Conservation (phyloP, 1,140 invertebrate genomes). For the Drosophila quadrilineata region DNA sequence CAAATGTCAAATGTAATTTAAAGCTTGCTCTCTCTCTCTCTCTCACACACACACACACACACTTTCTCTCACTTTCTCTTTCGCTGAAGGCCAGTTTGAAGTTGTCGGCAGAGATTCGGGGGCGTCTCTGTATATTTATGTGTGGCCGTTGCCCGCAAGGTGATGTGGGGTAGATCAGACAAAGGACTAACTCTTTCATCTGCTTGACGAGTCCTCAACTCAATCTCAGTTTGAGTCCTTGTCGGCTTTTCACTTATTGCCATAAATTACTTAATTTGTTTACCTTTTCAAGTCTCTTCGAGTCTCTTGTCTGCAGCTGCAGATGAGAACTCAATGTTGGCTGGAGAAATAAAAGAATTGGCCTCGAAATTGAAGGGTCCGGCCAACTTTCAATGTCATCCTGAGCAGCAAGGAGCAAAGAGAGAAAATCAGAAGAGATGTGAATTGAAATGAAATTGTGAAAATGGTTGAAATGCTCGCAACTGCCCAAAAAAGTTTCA, state of each 20-base stretch:
- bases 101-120: not conserved
- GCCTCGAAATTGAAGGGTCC: constrained; percentile 46
- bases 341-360: constrained; percentile 3
- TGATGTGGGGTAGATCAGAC: too few species aligned
- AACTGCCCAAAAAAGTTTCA: constrained; percentile 63
- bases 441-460: too few species aligned
- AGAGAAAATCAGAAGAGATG: not conserved
- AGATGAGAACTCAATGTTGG: not conserved
- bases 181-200: not conserved
- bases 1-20: constrained; percentile 23
- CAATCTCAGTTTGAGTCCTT: too few species aligned
- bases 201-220: too few species aligned
- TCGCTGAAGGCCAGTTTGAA: constrained; percentile 4
- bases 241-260: constrained; percentile 21
- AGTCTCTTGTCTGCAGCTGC: too few species aligned
- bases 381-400: constrained; percentile 64
- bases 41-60: too few species aligned
- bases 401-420: not conserved
- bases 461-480: too few species aligned
- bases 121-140: not conserved
- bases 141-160: too few species aligned
- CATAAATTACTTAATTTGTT: constrained; percentile 70
- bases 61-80: too few species aligned
- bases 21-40: not conserved
- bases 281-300: constrained; percentile 39